Evolutionary conservation across 2,888 invertebrate genomes (phyloP), one percentile per base, ranked within the genome.

Genomic region (Acronicta psi): DNA sequence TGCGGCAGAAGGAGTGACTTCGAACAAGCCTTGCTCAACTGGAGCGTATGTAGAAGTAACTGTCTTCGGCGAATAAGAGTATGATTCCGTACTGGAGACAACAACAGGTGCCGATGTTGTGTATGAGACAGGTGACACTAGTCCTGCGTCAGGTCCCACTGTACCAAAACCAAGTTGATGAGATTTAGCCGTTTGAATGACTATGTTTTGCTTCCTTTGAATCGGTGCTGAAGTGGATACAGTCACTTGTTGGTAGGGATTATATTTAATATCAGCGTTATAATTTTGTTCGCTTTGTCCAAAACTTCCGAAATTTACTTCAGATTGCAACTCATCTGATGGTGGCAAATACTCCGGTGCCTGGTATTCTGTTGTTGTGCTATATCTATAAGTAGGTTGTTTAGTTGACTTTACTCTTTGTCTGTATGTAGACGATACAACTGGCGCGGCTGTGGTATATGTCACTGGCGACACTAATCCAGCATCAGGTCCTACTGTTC

Each of bases 401-500:
- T 81, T 78, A 1, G 85, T 83, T 38, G 82, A 83, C 71, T 83
- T 88, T 17, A 84, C 74, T 62, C 81, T 71, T 42, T 88, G 87
- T 64, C 79, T 81, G 42, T 83, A 81, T 23, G 85, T 83, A 6
- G 83, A 82, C 9, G 89, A 86, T 29, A 84, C 78, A 38, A 84
- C 59, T 20, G 93, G 85, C 43, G 85, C 75, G n/a, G 84, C 67
- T 31, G 89, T 87, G 8, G 88, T 85, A 69, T 92, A 94, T 2
- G 87, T 87, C 7, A 88, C 87, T 55, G 85, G 79, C 1, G 86
- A 86, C 2, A 92, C 86, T 54, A 94, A 79, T 7, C 94, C 93
- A 38, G 93, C 94, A 66, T 94, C 90, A 23, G 90, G 88, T 13
- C 94, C 94, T 1, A 93, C 92, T 2, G 93, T 90, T 42, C 92